Conservation (phyloP, 2,797 vertebrate species). For the Premnoplex brunnescens region DNA sequence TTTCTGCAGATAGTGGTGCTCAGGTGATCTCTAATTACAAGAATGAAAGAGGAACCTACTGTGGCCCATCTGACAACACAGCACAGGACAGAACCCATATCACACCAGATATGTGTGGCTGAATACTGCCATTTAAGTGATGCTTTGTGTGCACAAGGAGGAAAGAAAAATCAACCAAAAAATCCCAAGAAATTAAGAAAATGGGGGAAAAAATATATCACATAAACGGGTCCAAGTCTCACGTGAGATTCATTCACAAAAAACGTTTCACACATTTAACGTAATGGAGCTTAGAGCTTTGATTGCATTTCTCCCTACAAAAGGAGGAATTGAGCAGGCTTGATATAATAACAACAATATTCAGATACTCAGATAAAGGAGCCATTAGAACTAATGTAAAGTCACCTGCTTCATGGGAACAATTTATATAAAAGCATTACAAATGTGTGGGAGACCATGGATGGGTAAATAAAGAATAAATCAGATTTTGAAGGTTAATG, state of each 20-base stretch:
- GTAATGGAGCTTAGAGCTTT: not conserved
- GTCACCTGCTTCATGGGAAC: not conserved
- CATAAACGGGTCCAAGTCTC: not conserved
- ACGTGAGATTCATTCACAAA: not conserved
- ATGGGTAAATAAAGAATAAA: constrained; percentile 48
- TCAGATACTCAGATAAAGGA: not conserved
- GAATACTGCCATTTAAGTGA: not conserved
- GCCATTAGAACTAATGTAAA: not conserved
- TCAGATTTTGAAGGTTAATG: constrained; percentile 25
- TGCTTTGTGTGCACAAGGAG: not conserved
- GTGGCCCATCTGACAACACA: not conserved
- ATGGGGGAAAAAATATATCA: not conserved
- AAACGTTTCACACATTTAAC: not conserved
- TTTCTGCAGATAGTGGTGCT: not conserved
- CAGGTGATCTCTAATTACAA: not conserved
- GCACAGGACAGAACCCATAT: not conserved
- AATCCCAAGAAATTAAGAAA: not conserved
- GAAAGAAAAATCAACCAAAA: not conserved
- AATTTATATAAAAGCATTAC: not conserved
- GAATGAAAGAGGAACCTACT: not conserved
- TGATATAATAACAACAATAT: not conserved
- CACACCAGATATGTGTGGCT: not conserved
- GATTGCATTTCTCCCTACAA: not conserved
- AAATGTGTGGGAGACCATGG: not conserved
- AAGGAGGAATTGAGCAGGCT: not conserved